Evolutionary conservation across 2,113 vertebrate genomes (phyloP), one percentile per base, ranked within the genome.

Genomic region (Stomatorhinus ivindoensis): DNA sequence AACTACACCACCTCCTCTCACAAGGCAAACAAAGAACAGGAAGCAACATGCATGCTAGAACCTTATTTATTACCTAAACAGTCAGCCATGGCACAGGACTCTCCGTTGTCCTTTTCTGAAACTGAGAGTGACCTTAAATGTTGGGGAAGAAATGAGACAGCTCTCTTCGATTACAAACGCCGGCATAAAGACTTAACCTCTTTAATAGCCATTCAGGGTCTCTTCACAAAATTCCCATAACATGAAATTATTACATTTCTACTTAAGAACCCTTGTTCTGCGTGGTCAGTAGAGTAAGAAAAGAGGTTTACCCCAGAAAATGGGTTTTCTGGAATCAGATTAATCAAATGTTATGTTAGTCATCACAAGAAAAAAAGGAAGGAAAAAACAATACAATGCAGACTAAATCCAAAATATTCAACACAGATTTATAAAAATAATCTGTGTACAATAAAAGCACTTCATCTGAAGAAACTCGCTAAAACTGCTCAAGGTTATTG

Each of bases 1-100:
- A 48, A 76, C 24, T 10, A 69, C 9, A 39, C 13, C 35, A 27
- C 24, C 47, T 31, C 10, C 27, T 24, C 10, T 84, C 21, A 84
- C 44, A 47, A 47, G 82, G n/a, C 3, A 1, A 24, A 5, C 5
- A 15, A 24, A 46, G 27, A 69, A 42, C 73, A 19, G 73, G 73
- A 42, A 42, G 15, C 19, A 42, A 1, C 42, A 42, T 19, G 73
- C 35, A 19, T 84, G 19, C 47, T 47, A 46, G 44, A 83, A 46
- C 35, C 80, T 44, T 27, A 93, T 92, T 94, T 94, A 95, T 94
- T 93, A 93, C 94, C 92, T 90, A 92, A 92, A 91, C 92, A 93
- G 93, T 93, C 91, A 93, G 93, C 93, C 90, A 91, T 92, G 90
- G 92, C 93, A 92, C 92, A 92, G 91, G 86, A 89, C 91, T 9